These are phyloP conservation scores for Isaurus tuberculatus DNA, from an alignment of 92 coral and sea anemone genomes.

Conservation along the genomic window DNA sequence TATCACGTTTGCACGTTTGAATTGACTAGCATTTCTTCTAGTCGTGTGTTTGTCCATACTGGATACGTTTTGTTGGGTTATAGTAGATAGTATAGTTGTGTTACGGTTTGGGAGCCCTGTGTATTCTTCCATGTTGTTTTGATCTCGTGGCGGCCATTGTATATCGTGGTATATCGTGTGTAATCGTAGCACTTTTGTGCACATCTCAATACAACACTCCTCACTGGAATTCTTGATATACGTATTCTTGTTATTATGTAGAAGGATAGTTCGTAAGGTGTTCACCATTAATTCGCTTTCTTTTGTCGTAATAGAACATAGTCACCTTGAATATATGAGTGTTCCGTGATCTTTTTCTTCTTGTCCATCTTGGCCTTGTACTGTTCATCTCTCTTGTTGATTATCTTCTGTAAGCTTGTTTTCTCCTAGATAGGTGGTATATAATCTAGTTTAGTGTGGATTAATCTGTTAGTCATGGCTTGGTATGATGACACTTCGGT, in stretches of 20 bases:
- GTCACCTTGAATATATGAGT: slow-evolving; percentile 23
- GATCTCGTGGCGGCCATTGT: no score
- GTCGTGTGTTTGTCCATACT: background rate
- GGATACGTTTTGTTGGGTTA: slow-evolving; percentile 11
- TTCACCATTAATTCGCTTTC: slow-evolving; percentile 48
- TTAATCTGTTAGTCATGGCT: slow-evolving; percentile 49
- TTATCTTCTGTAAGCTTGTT: slow-evolving; percentile 12
- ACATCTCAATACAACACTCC: no score
- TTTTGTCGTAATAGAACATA: slow-evolving; percentile 44
- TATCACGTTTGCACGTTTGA: slow-evolving; percentile 9
- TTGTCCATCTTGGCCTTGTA: slow-evolving; percentile 42
- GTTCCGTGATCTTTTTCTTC: slow-evolving; percentile 7
- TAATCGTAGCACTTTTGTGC: no score
- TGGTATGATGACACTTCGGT: slow-evolving; percentile 37
- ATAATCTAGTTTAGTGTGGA: slow-evolving; percentile 46
- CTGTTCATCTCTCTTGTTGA: slow-evolving; percentile 26
- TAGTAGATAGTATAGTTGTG: no score
- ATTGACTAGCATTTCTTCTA: slow-evolving; percentile 13
- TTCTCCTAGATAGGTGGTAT: slow-evolving; percentile 46
- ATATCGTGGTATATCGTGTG: no score
- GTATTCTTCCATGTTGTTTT: no score
- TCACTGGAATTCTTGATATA: slow-evolving; percentile 17
- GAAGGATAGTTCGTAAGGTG: slow-evolving; percentile 53
- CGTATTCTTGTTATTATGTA: slow-evolving; percentile 15
- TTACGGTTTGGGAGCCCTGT: no score